A percentile compares a stretch with the other conserved stretches of the same genome.
Conservation (phyloP, 2,113 vertebrate genomes). For the Dermatemys mawii region DNA sequence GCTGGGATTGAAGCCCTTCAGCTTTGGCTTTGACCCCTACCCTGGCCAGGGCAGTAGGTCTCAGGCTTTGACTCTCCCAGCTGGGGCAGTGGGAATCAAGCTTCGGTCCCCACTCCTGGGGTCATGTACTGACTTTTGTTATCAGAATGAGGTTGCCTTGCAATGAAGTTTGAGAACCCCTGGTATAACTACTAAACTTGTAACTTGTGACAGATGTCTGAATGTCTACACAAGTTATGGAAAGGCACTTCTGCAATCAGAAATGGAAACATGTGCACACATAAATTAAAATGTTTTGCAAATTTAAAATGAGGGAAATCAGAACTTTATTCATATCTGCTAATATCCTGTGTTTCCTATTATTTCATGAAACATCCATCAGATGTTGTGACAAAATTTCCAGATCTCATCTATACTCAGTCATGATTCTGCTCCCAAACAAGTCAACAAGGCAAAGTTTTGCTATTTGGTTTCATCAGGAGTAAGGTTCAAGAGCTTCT, state of each 20-base stretch:
- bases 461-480: background rate
- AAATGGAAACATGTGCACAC: background rate
- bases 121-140: too few relatives aligned
- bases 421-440: background rate
- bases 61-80: too few relatives aligned
- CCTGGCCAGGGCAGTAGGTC: too few relatives aligned
- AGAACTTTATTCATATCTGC: background rate
- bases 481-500: rapidly evolving
- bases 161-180: too few relatives aligned
- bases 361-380: background rate
- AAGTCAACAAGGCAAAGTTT: background rate
- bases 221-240: background rate
- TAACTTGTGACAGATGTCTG: background rate
- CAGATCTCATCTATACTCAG: background rate
- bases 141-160: rapidly evolving
- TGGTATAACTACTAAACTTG: background rate
- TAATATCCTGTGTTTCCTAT: background rate
- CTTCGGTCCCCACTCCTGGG: too few relatives aligned
- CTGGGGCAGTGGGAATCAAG: too few relatives aligned
- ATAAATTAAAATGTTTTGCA: background rate
- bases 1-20: too few relatives aligned
- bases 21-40: too few relatives aligned
- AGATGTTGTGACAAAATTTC: background rate
- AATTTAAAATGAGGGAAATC: background rate
- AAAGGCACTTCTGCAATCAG: background rate